Evolutionary conservation across 2,113 vertebrate species (phyloP).

Genomic region (Hippopotamus amphibius): DNA sequence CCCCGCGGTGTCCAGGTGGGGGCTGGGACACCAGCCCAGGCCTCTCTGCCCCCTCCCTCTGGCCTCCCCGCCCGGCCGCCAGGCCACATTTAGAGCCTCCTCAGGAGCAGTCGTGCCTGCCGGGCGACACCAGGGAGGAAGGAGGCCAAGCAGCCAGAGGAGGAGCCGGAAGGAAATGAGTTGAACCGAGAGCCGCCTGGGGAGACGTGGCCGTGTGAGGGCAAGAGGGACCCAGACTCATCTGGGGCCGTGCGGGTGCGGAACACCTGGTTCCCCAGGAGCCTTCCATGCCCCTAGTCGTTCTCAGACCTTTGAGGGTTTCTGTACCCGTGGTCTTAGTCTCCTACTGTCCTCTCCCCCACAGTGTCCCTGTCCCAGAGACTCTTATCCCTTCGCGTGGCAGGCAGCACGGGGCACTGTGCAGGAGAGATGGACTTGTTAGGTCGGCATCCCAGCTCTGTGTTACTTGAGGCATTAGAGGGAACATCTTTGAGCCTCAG

Average conservation of each 20-base stretch:
- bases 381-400: not conserved
- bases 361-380: accelerated
- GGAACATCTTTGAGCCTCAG: not conserved
- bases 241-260: not conserved
- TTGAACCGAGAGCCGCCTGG: accelerated
- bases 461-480: not conserved
- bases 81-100: constrained; percentile 80
- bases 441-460: not conserved
- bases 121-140: constrained; percentile 53
- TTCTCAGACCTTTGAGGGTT: not conserved
- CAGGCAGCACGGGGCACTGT: not conserved
- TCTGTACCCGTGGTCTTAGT: not conserved
- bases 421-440: not conserved
- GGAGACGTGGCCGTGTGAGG: not conserved
- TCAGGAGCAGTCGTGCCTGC: constrained; percentile 59
- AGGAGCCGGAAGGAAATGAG: constrained; percentile 28
- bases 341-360: not conserved
- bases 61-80: constrained; percentile 64
- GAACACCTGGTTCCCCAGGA: not conserved
- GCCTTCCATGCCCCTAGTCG: no score
- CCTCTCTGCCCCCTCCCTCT: constrained; percentile 77
- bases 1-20: constrained; percentile 65
- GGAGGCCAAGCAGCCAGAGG: constrained; percentile 63
- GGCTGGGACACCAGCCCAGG: constrained; percentile 76
- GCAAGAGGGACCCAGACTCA: not conserved